These are phyloP conservation scores for Trichogramma dendrolimi DNA, from an alignment of 2,888 invertebrate species.

Conservation along the genomic window DNA sequence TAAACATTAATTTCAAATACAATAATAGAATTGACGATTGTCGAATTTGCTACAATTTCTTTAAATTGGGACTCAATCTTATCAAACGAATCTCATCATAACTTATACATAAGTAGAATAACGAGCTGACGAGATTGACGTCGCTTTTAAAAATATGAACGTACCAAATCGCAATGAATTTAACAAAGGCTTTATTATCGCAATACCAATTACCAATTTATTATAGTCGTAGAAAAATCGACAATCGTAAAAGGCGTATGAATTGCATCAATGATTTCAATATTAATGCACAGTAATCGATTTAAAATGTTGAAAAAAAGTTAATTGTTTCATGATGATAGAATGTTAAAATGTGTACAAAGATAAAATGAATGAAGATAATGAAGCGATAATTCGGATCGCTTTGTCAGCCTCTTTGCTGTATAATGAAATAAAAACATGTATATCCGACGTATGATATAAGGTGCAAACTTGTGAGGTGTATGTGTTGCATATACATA, in stretches of 20 bases:
- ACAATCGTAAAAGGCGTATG: not conserved
- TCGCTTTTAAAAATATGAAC: constrained; percentile 4
- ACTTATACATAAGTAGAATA: constrained; percentile 21
- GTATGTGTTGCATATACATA: constrained; percentile 25
- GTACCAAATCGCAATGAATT: too few relatives aligned
- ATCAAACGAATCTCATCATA: constrained; percentile 26
- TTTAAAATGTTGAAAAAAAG: too few relatives aligned
- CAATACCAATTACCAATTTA: not conserved
- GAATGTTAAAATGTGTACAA: constrained; percentile 27
- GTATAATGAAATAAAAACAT: constrained; percentile 22
- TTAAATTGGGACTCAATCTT: constrained; percentile 13
- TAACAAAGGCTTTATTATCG: too few relatives aligned
- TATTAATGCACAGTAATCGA: too few relatives aligned
- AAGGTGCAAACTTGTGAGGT: constrained; percentile 14
- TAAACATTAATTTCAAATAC: constrained; percentile 8
- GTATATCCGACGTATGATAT: constrained; percentile 28
- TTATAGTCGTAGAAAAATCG: constrained; percentile 8
- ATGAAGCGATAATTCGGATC: too few relatives aligned
- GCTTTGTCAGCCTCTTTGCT: constrained; percentile 3
- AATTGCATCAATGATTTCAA: too few relatives aligned
- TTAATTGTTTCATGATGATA: constrained; percentile 7
- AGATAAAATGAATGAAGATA: constrained; percentile 17
- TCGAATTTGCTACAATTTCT: constrained; percentile 19
- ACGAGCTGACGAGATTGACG: constrained; percentile 19
- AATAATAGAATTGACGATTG: not conserved